Evolutionary conservation across 2,888 invertebrate species (phyloP), one percentile per base, ranked within the genome.

Genomic region (Mechanitis messenoides): DNA sequence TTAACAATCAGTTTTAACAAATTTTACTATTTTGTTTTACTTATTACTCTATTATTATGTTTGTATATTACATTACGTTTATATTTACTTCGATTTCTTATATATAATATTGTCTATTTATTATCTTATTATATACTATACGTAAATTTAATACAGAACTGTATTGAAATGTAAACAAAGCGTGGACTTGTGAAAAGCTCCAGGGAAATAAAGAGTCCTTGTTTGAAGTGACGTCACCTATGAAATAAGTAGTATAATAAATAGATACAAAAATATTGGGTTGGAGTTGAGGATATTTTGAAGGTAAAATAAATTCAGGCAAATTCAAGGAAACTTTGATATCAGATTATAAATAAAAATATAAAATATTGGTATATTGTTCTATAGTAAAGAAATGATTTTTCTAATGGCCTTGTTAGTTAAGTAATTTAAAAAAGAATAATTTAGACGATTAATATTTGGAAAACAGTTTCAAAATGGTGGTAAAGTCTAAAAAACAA

Each of bases 131-230:
- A 47, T 7, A 47, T 28, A 6, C 2, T 47, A 47, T 47, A 47
- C 12, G 3, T 38, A 28, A 6, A 28, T n/a, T 47, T 47, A 12
- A 47, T 47, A 31, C 50, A 50, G 5, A 50, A 50, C 31, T 50
- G 11, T 50, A 50, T 50, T 11, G 31, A 31, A 42, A n/a, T 38
- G 28, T 28, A 58, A 58, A 50, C 53, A 58, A 53, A 35, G 38
- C 53, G 31, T 33, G 46, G 11, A 42, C 42, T 42, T 20, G 72
- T 72, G 74, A 68, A 63, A 56, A 65, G 66, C 82, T 72, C 83
- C 31, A 12, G 81, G 84, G 85, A 85, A 84, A 85, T 82, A 83
- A 20, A 77, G 73, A 73, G 74, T 74, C 72, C 68, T 68, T 79
- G 75, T 83, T 79, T 80, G 78, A 77, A 64, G 63, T 62, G 58